Conservation (phyloP, 2,113 vertebrate species). For the Arvicanthis niloticus region DNA sequence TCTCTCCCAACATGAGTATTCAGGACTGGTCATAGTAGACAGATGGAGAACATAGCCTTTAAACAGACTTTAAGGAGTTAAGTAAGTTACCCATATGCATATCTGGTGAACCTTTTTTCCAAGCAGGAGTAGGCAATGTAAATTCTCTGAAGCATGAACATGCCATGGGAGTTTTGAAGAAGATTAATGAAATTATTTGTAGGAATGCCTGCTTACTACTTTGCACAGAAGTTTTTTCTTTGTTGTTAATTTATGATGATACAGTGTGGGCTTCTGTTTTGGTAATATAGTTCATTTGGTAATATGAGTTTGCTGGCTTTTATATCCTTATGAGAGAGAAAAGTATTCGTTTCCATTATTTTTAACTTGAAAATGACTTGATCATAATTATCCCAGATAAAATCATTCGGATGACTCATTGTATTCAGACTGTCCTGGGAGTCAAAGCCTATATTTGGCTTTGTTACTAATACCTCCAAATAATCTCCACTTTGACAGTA, state of each 20-base stretch:
- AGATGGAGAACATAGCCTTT: not conserved
- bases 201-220: not conserved
- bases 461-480: slow-evolving; percentile 39
- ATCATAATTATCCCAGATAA: not conserved
- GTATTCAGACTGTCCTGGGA: slow-evolving; percentile 9
- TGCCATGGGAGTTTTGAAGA: not conserved
- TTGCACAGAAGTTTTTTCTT: not conserved
- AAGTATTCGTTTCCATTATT: not conserved
- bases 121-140: not conserved
- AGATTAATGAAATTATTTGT: not conserved
- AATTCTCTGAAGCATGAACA: not conserved
- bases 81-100: not conserved
- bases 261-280: not conserved
- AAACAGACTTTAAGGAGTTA: not conserved
- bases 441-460: not conserved
- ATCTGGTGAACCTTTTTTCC: not conserved
- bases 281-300: not conserved
- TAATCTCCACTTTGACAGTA: not conserved
- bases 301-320: not conserved
- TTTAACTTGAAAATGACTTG: not conserved
- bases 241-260: not conserved
- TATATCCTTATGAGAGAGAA: not conserved
- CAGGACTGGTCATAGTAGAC: not conserved
- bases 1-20: not conserved
- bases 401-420: not conserved